Evolutionary conservation across 2,797 vertebrate species (phyloP), one percentile per base, ranked within the genome.

Genomic region (Peromyscus melanophrys): DNA sequence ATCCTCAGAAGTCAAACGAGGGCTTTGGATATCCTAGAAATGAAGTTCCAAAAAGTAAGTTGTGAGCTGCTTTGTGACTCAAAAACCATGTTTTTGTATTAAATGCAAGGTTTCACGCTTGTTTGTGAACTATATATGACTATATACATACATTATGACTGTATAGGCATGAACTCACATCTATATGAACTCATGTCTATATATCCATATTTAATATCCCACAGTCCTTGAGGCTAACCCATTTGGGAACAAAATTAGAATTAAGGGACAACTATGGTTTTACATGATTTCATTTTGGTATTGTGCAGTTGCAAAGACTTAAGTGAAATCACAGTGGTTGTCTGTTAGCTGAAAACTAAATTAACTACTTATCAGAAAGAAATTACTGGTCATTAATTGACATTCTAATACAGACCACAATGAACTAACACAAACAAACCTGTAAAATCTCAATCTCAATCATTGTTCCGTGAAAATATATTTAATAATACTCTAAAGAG

Each of bases 381-480:
- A 92, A 84, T 1, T n/a, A 31, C 34, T 76, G 11, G 40, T 5
- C 31, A 83, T 82, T 88, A 89, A 78, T 37, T 84, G 82, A 86
- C 17, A 83, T 37, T 78, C 10, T 52, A 85, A 88, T 34, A 31
- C n/a, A 89, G 40, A 89, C 67, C 12, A 81, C 8, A 94, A 86
- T 37, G n/a, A 95, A 87, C 5, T 81, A 61, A 55, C 6, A 69
- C 94, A 98, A 67, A 25, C 4, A 96, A 89, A 94, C 49, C 40
- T 69, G 0, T n/a, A 89, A 96, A 77, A 85, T 40, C 6, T 73
- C 73, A 90, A 29, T 76, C 0, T 77, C 61, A 88, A 14, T 69
- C 0, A 59, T 29, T 69, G 11, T 55, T 91, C 59, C 34, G 4
- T 69, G 8, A 65, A 3, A 89, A 92, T 80, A 21, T 52, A 76